A percentile compares a stretch with the other conserved stretches of the same genome.
Conservation (phyloP, 2,113 vertebrate genomes). For the Rhinoderma darwinii region DNA sequence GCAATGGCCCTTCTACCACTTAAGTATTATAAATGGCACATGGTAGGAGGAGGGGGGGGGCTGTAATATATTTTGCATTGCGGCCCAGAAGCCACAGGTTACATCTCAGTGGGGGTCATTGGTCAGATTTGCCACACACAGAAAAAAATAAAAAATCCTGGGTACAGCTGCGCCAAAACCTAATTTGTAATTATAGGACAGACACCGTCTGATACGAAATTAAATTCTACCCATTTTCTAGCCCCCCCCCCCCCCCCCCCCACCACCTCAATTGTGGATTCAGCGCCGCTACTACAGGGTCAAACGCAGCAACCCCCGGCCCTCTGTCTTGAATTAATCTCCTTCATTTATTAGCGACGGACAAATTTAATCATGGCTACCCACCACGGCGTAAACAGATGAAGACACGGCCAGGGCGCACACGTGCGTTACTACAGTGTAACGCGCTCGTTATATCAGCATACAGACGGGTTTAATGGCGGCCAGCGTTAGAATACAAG, state of each 20-base stretch:
- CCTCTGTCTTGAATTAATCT: slow-evolving; percentile 33
- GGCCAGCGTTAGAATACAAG: too few species aligned
- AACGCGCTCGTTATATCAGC: background rate
- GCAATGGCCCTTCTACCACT: too few species aligned
- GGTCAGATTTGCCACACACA: background rate
- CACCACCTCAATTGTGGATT: background rate
- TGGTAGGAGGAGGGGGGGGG: too few species aligned
- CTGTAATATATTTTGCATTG: too few species aligned
- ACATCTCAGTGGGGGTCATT: too few species aligned
- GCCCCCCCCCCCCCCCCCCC: background rate
- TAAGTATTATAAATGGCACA: too few species aligned
- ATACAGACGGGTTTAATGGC: too few species aligned
- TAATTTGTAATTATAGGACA: slow-evolving; percentile 46
- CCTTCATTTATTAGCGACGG: slow-evolving; percentile 18
- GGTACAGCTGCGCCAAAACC: slow-evolving; percentile 15
- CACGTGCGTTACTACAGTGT: background rate
- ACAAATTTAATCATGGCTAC: slow-evolving; percentile 42
- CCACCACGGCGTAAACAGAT: background rate
- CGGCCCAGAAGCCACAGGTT: too few species aligned
- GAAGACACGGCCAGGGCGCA: too few species aligned
- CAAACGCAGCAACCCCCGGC: background rate
- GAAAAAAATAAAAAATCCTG: background rate
- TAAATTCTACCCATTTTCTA: slow-evolving; percentile 25
- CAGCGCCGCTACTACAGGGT: background rate
- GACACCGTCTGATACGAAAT: background rate